phyloP scores from a whole-genome alignment of 2,113 vertebrate genomes.

The Taurulus bubalis region DNA sequence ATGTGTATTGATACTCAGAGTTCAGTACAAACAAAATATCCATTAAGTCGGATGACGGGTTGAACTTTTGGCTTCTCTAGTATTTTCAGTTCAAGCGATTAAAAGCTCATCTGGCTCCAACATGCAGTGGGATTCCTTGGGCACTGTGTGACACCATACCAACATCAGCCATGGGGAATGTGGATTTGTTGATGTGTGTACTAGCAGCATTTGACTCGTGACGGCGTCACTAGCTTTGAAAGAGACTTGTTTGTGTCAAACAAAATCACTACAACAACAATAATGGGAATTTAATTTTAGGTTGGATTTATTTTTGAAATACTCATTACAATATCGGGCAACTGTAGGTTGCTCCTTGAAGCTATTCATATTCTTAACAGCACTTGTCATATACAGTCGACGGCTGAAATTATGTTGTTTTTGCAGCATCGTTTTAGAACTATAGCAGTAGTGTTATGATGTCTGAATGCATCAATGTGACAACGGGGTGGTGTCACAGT shows the following conservation, averaged over 20 bases:
- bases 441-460: slow-evolving; percentile 53
- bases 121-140: slow-evolving; percentile 4
- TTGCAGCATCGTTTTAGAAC: slow-evolving; percentile 41
- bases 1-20: slow-evolving; percentile 18
- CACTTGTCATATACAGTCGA: slow-evolving; percentile 32
- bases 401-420: slow-evolving; percentile 56
- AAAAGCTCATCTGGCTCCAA: slow-evolving; percentile 23
- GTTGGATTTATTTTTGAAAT: slow-evolving; percentile 30
- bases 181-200: slow-evolving; percentile 6
- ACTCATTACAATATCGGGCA: slow-evolving; percentile 33
- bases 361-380: slow-evolving; percentile 40
- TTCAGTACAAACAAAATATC: slow-evolving; percentile 28
- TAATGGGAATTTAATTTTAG: slow-evolving; percentile 4
- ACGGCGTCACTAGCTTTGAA: neutral
- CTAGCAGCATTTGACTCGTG: neutral
- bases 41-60: slow-evolving; percentile 5
- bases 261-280: neutral
- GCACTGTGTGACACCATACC: neutral
- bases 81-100: slow-evolving; percentile 21
- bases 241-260: neutral
- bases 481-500: slow-evolving; percentile 73
- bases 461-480: slow-evolving; percentile 74
- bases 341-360: slow-evolving; percentile 24
- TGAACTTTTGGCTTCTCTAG: slow-evolving; percentile 1
- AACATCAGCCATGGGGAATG: neutral